phyloP scores from a whole-genome alignment of 2,888 invertebrate species.

The Brachypalpus laphriformis region DNA sequence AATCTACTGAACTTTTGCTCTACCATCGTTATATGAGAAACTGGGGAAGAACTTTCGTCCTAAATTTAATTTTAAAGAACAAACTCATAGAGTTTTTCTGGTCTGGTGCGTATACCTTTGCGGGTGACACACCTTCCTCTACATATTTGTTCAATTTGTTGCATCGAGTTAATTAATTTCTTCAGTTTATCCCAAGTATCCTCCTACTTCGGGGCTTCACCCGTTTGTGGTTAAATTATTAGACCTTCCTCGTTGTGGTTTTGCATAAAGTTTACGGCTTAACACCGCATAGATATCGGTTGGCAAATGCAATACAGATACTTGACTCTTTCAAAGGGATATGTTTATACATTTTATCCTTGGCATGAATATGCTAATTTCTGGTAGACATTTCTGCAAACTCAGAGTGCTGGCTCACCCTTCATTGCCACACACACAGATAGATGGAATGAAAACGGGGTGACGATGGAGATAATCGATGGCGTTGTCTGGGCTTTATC shows the following conservation, averaged over 20 bases:
- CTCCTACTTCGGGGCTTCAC: not conserved
- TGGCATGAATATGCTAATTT: slow-evolving; percentile 46
- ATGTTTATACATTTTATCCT: not conserved
- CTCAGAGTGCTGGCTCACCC: slow-evolving; percentile 1
- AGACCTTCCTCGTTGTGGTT: not conserved
- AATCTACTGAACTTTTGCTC: not conserved
- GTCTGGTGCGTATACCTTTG: slow-evolving; percentile 1
- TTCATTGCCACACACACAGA: not conserved
- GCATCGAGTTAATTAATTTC: slow-evolving; percentile 44
- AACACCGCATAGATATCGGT: not conserved
- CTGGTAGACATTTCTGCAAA: slow-evolving; percentile 24
- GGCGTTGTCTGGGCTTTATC: slow-evolving; percentile 21
- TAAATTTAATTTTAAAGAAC: slow-evolving; percentile 18
- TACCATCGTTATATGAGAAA: not conserved
- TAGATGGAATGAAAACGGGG: not conserved
- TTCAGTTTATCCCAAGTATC: slow-evolving; percentile 2
- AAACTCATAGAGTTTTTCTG: not conserved
- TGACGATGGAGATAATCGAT: slow-evolving; percentile 28
- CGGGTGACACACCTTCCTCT: not conserved
- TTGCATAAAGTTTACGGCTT: not conserved
- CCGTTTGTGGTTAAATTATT: slow-evolving; percentile 28
- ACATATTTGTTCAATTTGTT: slow-evolving; percentile 35
- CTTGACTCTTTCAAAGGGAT: not conserved
- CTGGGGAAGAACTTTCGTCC: not conserved
- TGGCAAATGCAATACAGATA: slow-evolving; percentile 17